Base-by-base conservation (phyloP, 2,113 vertebrate genomes). In the Seriola quinqueradiata region DNA sequence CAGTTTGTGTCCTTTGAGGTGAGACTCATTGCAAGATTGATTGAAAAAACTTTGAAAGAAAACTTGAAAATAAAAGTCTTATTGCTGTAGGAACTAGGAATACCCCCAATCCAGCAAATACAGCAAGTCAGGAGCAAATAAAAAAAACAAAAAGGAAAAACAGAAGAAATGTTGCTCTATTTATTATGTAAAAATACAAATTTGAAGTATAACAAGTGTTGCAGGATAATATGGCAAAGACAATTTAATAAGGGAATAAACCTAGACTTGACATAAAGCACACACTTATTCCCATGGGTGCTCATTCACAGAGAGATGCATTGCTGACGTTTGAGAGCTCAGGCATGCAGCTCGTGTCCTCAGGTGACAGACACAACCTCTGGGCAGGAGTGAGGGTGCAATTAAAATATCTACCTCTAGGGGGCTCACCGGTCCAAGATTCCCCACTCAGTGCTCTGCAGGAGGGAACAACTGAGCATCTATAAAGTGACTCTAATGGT, bases 381-480 rank as follows among this genome's bases (percentile, higher is more conserved):
- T 60, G 60, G 77, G 36, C 36, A 32, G 36, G 40, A 85, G 44
- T 67, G 52, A 77, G 42, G 48, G 1, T 89, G 90, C 46, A 79
- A 5, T 83, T 73, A 9, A 28, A 67, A 32, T 61, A 46, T 75
- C 36, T 61, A 52, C 87, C 93, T 89, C 52, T 85, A 90, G 92
- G 82, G 79, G 90, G 81, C 88, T 88, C 88, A 90, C 76, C 28
- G 40, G 50, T 38, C 63, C 84, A 79, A 55, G 75, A 68, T 77
- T 89, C 60, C 34, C 52, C n/a, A 40, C 8, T 61, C 52, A 57
- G 1, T 70, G 42, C 7, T 44, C 25, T 73, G 38, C 66, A 71
- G 58, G 44, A 25, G 48, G 55, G 55, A 34, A 63, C 52, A 58
- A 57, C 36, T 64, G 19, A 48, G 16, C 21, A 75, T 36, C 16